Evolutionary conservation across 2,888 invertebrate genomes (phyloP).

Genomic region (Capitulum mitella): DNA sequence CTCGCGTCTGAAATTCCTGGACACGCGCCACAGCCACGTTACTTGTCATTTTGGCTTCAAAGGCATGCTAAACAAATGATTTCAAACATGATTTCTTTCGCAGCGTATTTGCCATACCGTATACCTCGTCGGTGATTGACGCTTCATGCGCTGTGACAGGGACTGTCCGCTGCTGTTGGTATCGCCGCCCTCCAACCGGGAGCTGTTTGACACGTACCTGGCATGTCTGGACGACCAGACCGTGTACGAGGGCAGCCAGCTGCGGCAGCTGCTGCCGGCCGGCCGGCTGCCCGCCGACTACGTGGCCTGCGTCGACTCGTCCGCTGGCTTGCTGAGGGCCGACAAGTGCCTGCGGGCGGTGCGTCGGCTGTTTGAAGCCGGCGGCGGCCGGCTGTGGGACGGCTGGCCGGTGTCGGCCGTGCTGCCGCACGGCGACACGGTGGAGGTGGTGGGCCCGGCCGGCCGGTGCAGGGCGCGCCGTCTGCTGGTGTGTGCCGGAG

Average conservation of each 20-base stretch:
- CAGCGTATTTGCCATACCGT: too few relatives aligned
- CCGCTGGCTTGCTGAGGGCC: neutral
- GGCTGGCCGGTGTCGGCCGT: neutral
- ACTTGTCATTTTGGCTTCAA: too few relatives aligned
- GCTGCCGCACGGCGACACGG: neutral
- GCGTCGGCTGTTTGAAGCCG: neutral
- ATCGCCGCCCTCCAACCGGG: neutral
- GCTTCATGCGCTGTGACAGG: too few relatives aligned
- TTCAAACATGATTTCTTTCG: too few relatives aligned
- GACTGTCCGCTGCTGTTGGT: neutral
- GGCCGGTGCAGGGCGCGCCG: neutral
- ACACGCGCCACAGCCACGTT: too few relatives aligned
- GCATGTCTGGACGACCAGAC: neutral
- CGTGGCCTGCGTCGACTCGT: neutral
- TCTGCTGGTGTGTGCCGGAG: neutral
- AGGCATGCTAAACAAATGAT: too few relatives aligned
- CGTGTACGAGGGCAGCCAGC: neutral
- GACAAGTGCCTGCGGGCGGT: neutral
- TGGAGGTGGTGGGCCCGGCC: neutral
- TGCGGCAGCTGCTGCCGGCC: neutral
- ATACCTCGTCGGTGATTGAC: too few relatives aligned
- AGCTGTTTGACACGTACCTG: neutral
- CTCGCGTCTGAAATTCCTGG: too few relatives aligned
- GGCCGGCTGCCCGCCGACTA: neutral
- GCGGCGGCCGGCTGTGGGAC: neutral